Percentiles rank a stretch among this genome's conserved stretches.
These are phyloP conservation scores for Hypolimnas misippus DNA, from an alignment of 2,888 invertebrate genomes.

Conservation along the genomic window DNA sequence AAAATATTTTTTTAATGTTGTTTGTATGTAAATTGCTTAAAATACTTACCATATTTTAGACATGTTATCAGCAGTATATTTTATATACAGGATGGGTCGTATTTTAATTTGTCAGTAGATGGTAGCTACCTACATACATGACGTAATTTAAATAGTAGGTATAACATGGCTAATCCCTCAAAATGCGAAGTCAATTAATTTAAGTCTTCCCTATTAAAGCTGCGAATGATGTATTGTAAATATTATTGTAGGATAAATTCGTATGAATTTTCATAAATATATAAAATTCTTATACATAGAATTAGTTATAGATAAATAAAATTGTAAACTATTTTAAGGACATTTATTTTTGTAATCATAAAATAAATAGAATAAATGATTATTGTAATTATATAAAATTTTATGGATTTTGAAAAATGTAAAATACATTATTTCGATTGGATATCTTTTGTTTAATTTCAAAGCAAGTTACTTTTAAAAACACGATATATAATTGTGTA, in stretches of 20 bases:
- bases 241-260: slow-evolving; percentile 46
- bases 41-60: neutral
- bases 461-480: neutral
- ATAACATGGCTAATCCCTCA: slow-evolving; percentile 16
- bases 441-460: slow-evolving; percentile 43
- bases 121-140: slow-evolving; percentile 33
- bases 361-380: slow-evolving; percentile 46
- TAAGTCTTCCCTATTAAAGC: slow-evolving; percentile 63
- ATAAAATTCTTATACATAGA: slow-evolving; percentile 8
- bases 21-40: neutral
- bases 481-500: no score
- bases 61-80: slow-evolving; percentile 12
- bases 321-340: slow-evolving; percentile 50
- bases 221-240: slow-evolving; percentile 63
- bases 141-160: slow-evolving; percentile 16
- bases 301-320: slow-evolving; percentile 17
- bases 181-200: slow-evolving; percentile 60
- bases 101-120: slow-evolving; percentile 23
- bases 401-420: slow-evolving; percentile 68
- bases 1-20: no score
- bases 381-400: slow-evolving; percentile 45
- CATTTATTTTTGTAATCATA: slow-evolving; percentile 79
- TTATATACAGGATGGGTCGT: neutral
- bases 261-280: slow-evolving; percentile 20
- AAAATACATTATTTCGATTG: slow-evolving; percentile 70